Percentiles rank a stretch among this genome's conserved stretches.
These are phyloP conservation scores for Callithrix jacchus DNA, from an alignment of 2,113 vertebrate species.

Conservation along the genomic window DNA sequence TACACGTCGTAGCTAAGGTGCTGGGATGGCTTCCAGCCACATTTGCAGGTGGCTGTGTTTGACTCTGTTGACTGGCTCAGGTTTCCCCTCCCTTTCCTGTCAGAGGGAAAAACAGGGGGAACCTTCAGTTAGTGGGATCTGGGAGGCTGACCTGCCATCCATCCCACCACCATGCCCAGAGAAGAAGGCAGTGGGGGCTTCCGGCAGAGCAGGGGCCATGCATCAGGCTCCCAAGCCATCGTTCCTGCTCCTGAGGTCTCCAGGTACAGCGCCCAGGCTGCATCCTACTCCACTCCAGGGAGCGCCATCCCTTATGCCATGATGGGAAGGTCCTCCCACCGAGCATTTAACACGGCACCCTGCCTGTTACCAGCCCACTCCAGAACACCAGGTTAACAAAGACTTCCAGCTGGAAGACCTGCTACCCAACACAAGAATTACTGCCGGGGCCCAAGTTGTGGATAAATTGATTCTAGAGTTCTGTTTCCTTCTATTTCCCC, in stretches of 20 bases:
- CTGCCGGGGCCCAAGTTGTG: not conserved
- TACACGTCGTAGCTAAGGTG: not conserved
- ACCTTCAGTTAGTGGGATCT: not conserved
- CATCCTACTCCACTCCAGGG: not conserved
- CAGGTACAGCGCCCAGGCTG: not conserved
- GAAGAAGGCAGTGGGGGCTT: not conserved
- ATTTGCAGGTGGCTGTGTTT: not conserved
- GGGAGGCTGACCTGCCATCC: not conserved
- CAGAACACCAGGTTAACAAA: not conserved
- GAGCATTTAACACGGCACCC: not conserved
- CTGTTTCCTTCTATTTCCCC: not conserved
- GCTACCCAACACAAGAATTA: not conserved
- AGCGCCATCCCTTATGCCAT: rapidly evolving
- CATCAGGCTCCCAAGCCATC: not conserved
- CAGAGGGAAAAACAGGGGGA: not conserved
- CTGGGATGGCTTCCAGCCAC: not conserved
- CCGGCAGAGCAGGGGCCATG: not conserved
- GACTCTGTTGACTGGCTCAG: not conserved
- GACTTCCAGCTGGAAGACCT: not conserved
- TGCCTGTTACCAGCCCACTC: not conserved
- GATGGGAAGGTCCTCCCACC: not conserved
- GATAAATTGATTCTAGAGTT: not conserved
- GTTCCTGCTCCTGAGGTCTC: not conserved
- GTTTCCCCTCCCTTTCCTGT: not conserved
- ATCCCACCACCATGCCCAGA: not conserved